Percentiles rank a stretch among this genome's conserved stretches.
phyloP scores from a whole-genome alignment of 2,888 invertebrate species.

The Aethes cnicana region DNA sequence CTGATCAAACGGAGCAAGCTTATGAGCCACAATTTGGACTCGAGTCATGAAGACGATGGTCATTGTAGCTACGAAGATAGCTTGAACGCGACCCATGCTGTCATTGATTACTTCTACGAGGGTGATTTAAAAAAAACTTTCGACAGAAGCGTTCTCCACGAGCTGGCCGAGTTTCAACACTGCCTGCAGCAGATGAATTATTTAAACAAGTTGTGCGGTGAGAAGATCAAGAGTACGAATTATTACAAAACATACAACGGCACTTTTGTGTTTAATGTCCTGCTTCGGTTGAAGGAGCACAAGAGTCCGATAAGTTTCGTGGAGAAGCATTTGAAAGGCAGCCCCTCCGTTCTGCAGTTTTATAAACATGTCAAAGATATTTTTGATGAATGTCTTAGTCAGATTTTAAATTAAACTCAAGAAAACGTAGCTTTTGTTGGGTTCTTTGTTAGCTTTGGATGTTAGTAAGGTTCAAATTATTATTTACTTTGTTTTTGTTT shows the following conservation, averaged over 20 bases:
- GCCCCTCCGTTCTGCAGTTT: slow-evolving; percentile 28
- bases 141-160: slow-evolving; percentile 39
- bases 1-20: slow-evolving; percentile 35
- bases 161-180: slow-evolving; percentile 48
- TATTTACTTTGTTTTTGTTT: no score
- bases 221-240: slow-evolving; percentile 35
- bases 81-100: slow-evolving; percentile 23
- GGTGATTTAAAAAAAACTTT: slow-evolving; percentile 29
- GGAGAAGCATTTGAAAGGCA: slow-evolving; percentile 27
- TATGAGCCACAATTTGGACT: slow-evolving; percentile 1
- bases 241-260: slow-evolving; percentile 42
- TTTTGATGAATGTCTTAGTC: slow-evolving; percentile 19
- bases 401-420: neutral
- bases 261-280: slow-evolving; percentile 44
- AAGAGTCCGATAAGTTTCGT: slow-evolving; percentile 30
- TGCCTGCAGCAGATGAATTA: slow-evolving; percentile 50
- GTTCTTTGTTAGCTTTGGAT: no score
- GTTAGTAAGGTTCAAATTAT: no score
- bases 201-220: slow-evolving; percentile 45
- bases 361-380: slow-evolving; percentile 29
- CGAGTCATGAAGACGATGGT: neutral
- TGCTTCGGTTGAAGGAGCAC: slow-evolving; percentile 29
- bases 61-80: slow-evolving; percentile 29
- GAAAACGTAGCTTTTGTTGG: neutral
- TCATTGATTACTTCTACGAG: slow-evolving; percentile 36